Percentiles rank a stretch among this genome's conserved stretches.
These are phyloP conservation scores for Brachymystax lenok DNA, from an alignment of 2,797 vertebrate genomes.

Conservation along the genomic window DNA sequence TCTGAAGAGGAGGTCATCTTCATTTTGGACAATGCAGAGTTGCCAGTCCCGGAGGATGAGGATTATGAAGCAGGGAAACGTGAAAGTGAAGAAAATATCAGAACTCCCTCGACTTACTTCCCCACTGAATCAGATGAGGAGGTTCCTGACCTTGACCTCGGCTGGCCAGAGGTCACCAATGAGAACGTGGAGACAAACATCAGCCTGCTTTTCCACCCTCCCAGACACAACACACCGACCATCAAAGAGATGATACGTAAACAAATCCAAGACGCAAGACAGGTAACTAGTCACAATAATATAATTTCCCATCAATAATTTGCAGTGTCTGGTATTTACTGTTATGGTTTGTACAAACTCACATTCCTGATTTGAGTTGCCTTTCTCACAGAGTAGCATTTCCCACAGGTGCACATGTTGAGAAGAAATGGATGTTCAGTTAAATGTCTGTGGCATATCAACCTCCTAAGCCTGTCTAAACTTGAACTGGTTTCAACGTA, in stretches of 20 bases:
- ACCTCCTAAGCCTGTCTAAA: constrained; percentile 6
- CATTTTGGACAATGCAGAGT: constrained; percentile 81
- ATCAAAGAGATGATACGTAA: constrained; percentile 90
- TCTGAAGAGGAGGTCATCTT: constrained; percentile 85
- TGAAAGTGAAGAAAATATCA: constrained; percentile 46
- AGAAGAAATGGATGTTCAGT: not conserved
- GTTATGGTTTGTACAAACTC: not conserved
- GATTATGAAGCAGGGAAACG: constrained; percentile 52
- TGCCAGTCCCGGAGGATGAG: constrained; percentile 47
- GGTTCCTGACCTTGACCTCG: constrained; percentile 89
- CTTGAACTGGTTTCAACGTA: not conserved
- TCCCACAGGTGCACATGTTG: not conserved
- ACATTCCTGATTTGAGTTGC: not conserved
- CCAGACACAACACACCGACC: constrained; percentile 81
- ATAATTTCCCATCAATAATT: not conserved
- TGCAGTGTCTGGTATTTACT: not conserved
- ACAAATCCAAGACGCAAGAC: constrained; percentile 84
- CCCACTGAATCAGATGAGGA: constrained; percentile 87
- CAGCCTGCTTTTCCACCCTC: constrained; percentile 89
- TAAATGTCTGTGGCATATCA: not conserved
- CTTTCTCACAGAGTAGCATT: not conserved
- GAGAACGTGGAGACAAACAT: constrained; percentile 79
- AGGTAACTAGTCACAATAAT: constrained; percentile 73
- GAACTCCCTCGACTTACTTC: constrained; percentile 85
- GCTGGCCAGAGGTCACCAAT: constrained; percentile 81